These are phyloP conservation scores for Sterrhoptilus dennistouni DNA, from an alignment of 2,113 vertebrate species.

Conservation along the genomic window DNA sequence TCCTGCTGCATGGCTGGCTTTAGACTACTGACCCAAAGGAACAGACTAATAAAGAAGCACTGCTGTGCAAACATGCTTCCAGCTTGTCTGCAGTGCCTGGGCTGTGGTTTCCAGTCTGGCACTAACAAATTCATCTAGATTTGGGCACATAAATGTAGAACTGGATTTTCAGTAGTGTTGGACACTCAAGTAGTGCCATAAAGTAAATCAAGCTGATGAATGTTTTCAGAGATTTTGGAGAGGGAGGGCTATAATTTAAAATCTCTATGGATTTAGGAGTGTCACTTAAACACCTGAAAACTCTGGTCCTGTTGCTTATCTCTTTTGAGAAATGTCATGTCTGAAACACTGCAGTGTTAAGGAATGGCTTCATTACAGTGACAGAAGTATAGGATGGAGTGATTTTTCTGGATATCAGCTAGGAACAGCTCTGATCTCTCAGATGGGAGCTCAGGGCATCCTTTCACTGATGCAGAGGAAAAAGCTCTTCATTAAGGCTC, in stretches of 20 bases:
- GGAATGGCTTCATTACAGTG: neutral
- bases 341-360: neutral
- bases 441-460: neutral
- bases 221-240: neutral
- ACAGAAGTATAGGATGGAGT: neutral
- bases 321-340: neutral
- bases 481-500: neutral
- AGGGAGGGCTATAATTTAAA: neutral
- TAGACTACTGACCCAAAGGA: neutral
- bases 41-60: neutral
- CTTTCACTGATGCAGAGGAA: neutral
- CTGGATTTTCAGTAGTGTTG: neutral
- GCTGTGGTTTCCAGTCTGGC: neutral
- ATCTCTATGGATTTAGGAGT: neutral
- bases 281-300: neutral
- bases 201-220: neutral
- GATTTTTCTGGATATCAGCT: neutral
- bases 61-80: neutral
- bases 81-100: neutral
- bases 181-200: fast-evolving
- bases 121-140: neutral
- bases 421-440: neutral
- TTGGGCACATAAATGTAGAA: neutral
- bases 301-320: neutral
- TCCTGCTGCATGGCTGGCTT: neutral